Percentiles rank a stretch among this genome's conserved stretches.
Evolutionary conservation across 1,140 invertebrate genomes (phyloP).

Genomic region (Cyclargus thomasi): DNA sequence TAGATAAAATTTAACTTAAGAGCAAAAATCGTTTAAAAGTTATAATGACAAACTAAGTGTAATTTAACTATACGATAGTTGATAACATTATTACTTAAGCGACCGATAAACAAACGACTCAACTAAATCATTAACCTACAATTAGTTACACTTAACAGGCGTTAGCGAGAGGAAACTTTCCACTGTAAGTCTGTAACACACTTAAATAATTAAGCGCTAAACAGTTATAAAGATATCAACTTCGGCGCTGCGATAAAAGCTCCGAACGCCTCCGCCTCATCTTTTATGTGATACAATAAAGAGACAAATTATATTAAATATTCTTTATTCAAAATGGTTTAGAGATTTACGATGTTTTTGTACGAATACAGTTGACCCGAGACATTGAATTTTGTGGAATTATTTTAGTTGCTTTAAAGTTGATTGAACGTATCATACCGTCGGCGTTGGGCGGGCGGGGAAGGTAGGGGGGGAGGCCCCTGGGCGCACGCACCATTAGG

Average conservation of each 20-base stretch:
- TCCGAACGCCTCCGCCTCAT: not conserved
- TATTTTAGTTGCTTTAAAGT: constrained; percentile 25
- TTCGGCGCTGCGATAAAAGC: constrained; percentile 18
- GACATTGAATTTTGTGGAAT: constrained; percentile 5
- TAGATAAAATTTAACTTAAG: not conserved
- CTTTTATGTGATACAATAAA: constrained; percentile 3
- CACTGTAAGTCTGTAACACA: constrained; percentile 36
- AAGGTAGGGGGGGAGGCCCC: constrained; percentile 31
- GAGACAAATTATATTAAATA: not conserved
- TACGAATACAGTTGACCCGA: not conserved
- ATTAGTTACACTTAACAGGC: constrained; percentile 56
- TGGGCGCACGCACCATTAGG: constrained; percentile 63
- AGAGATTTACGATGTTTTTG: too few species aligned
- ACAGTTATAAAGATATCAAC: constrained; percentile 28
- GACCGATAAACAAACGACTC: constrained; percentile 42
- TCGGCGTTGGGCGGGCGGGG: constrained; percentile 31
- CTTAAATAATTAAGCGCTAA: constrained; percentile 62
- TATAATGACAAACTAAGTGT: not conserved
- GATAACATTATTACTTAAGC: constrained; percentile 30
- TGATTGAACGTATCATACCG: constrained; percentile 32
- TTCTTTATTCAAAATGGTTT: not conserved
- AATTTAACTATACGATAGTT: not conserved
- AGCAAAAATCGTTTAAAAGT: not conserved
- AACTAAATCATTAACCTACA: constrained; percentile 53
- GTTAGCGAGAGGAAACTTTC: constrained; percentile 52